These are phyloP conservation scores for Syndactyla subalaris DNA, from an alignment of 2,797 vertebrate species.

Conservation along the genomic window DNA sequence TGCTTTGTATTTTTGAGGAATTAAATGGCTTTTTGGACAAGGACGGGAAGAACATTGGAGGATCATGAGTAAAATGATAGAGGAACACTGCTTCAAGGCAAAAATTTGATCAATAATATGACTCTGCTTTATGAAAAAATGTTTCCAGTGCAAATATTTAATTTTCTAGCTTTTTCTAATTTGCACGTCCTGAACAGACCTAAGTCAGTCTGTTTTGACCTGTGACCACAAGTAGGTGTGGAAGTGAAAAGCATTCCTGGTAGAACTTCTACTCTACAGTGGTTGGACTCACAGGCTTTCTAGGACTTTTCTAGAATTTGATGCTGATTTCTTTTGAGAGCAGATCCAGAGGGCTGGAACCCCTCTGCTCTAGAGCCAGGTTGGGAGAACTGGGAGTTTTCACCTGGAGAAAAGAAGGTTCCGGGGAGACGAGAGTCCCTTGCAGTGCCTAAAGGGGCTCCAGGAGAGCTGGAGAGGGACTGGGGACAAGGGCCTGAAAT, in stretches of 20 bases:
- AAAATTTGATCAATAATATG: not conserved
- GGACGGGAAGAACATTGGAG: not conserved
- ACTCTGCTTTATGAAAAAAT: not conserved
- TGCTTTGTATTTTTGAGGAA: not conserved
- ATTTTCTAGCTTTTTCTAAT: not conserved
- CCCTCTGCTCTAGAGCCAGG: not conserved
- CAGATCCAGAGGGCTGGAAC: not conserved
- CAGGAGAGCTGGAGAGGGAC: not conserved
- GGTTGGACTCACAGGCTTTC: not conserved
- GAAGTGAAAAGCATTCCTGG: not conserved
- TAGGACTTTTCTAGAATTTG: not conserved
- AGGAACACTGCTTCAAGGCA: not conserved
- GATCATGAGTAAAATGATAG: not conserved
- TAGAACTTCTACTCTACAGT: not conserved
- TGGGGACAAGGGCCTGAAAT: not conserved
- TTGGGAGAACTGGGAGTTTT: not conserved
- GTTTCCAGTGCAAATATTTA: not conserved
- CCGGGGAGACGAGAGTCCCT: too few species aligned
- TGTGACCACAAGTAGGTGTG: not conserved
- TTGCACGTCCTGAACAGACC: not conserved
- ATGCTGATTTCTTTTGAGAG: not conserved
- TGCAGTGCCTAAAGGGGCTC: not conserved
- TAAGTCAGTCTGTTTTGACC: not conserved
- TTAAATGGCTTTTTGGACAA: not conserved
- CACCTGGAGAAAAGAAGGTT: not conserved